Base-by-base conservation (phyloP, 2,888 invertebrate genomes). In the Scaptomyza flava region DNA sequence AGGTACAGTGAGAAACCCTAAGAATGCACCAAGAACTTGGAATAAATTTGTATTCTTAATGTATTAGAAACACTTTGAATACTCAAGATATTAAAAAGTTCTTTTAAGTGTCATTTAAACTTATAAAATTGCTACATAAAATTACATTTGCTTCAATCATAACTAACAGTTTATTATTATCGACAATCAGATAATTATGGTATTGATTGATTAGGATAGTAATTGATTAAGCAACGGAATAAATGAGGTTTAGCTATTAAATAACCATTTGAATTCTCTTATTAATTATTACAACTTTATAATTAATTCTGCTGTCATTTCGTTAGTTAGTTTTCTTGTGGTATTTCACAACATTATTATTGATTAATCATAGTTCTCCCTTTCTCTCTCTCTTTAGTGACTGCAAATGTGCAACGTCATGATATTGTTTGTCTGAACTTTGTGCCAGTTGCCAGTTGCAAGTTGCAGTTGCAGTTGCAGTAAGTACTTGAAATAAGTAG, bases 341-440 rank as follows among this genome's bases (percentile, higher is more conserved):
- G 11, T 31, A 12, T 42, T 30, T 51, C 33, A 27, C 2, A 23
- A 53, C n/a, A 14, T 46, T 41, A 42, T 30, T 57, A 57, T 67
- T 58, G 68, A 67, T 67, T 67, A 57, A 57, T 67, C 67, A 67
- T 41, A 51, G 33, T 36, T 17, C 9, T 4, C 3, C 3, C 12
- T n/a, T 8, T 17, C 41, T 50, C 43, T 8, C 12, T n/a, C 9
- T 17, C 41, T 50, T 36, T 20, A 36, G 34, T 33, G 36, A 43
- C 65, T 12, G 46, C 14, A 33, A 70, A 70, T 45, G 52, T 41
- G 66, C 59, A 66, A 46, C 31, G 51, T 60, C 58, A 52, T 53
- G 7, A 23, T n/a, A 41, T 48, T 41, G 30, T 53, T 36, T 20
- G 17, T 43, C 1, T 38, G 59, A 46, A 76, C 76, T 75, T 72